Evolutionary conservation across 2,888 invertebrate species (phyloP).

Genomic region (Drosophila lacicola): DNA sequence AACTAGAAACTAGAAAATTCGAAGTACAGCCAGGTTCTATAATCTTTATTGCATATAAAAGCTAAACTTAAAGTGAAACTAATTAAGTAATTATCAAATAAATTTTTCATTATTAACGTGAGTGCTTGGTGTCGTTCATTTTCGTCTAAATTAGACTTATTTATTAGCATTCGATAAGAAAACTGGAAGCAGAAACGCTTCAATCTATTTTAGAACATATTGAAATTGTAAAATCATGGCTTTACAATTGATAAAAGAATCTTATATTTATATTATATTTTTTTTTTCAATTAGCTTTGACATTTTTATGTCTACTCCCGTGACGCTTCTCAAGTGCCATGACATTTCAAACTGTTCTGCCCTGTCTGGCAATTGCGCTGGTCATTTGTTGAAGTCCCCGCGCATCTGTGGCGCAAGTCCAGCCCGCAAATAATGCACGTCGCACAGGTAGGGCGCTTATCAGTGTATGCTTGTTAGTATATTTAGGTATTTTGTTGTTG

Average conservation of each 20-base stretch:
- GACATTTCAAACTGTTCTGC: constrained; percentile 24
- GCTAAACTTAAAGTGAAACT: background rate
- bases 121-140: background rate
- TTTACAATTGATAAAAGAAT: background rate
- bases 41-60: background rate
- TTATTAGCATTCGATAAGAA: constrained; percentile 1
- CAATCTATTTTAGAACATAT: background rate
- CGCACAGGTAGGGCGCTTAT: constrained; percentile 25
- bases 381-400: constrained; percentile 19
- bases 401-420: background rate
- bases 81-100: background rate
- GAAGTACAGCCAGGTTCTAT: background rate
- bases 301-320: background rate
- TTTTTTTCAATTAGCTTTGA: too few relatives aligned
- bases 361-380: constrained; percentile 9
- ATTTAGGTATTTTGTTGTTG: background rate
- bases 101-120: background rate
- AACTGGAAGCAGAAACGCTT: too few relatives aligned
- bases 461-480: constrained; percentile 15
- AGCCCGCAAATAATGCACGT: too few relatives aligned
- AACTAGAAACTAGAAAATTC: background rate
- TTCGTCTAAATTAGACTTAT: background rate
- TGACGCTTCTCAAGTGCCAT: constrained; percentile 20
- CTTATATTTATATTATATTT: too few relatives aligned
- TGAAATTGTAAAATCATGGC: background rate